Base-by-base conservation (phyloP, 2,113 vertebrate species). In the Anhinga rufa region DNA sequence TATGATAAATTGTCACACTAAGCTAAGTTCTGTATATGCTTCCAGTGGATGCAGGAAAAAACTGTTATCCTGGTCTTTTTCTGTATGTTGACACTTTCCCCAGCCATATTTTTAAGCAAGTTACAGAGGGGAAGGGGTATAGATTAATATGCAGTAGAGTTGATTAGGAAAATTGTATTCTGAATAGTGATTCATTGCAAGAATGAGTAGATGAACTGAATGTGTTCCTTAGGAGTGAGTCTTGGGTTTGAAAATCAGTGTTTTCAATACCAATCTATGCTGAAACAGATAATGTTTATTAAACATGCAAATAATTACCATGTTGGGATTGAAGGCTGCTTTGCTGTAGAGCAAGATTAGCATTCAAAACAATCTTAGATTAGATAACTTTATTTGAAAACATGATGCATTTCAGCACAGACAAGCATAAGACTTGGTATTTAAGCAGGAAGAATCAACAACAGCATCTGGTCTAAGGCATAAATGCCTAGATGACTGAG, bases 1-100 rank as follows among this genome's bases (percentile, higher is more conserved):
- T 25, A 10, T 49, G 32, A 61, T n/a, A 49, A 0, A 28, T 54
- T 40, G 20, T 49, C 28, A 12, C 58, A 17, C 9, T 49, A 49
- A 84, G 19, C 15, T 22, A 55, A 57, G 14, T 81, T 78, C 24
- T 1, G 1, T 58, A 5, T 51, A 17, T 60, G 17, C 72, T n/a
- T 51, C 25, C 38, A 28, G 32, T 93, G 44, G n/a, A 34, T 42
- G 57, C 8, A 52, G 32, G 72, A 72, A 52, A 52, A 55, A 83
- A 72, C 19, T 32, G 17, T 1, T 4, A 9, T 12, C 2, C 2
- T 17, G 10, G 1, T 1, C 52, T 75, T 49, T 64, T 61, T 52
- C 36, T 42, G 6, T 40, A 29, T 69, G 44, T 70, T 60, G 26
- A 48, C 4, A 10, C 8, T 10, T 90, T n/a, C 38, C 4, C 5